These are phyloP conservation scores for Epirrhoe tristata DNA, from an alignment of 2,888 invertebrate genomes.

Conservation along the genomic window DNA sequence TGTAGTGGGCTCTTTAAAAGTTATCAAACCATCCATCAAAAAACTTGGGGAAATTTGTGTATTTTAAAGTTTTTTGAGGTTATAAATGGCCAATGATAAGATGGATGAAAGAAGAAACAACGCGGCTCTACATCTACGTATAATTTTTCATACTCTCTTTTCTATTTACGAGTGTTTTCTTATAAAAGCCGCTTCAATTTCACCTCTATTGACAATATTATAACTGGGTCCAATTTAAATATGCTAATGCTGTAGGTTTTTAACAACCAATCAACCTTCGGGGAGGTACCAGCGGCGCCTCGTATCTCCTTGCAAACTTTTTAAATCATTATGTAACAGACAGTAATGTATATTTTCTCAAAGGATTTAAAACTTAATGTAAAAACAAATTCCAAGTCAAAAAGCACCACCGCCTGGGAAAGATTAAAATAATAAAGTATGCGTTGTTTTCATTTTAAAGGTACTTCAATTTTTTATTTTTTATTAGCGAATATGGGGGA, in stretches of 20 bases:
- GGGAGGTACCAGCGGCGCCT: constrained; percentile 36
- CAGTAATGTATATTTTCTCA: constrained; percentile 7
- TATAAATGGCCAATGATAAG: too few relatives aligned
- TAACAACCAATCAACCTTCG: constrained; percentile 47
- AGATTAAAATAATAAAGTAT: too few relatives aligned
- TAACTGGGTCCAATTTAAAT: constrained; percentile 65
- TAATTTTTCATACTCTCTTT: background rate
- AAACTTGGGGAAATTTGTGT: too few relatives aligned
- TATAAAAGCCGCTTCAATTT: background rate
- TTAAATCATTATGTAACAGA: background rate
- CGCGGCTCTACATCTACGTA: background rate
- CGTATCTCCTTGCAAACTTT: constrained; percentile 37
- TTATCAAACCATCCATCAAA: too few relatives aligned
- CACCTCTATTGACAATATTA: constrained; percentile 26
- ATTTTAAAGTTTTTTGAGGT: too few relatives aligned
- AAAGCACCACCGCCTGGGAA: too few relatives aligned
- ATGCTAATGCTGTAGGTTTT: constrained; percentile 64
- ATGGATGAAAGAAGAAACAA: too few relatives aligned
- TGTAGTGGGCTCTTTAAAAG: too few relatives aligned
- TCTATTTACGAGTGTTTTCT: background rate
- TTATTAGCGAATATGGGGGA: too few relatives aligned
- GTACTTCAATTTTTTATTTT: too few relatives aligned
- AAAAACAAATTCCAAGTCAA: too few relatives aligned
- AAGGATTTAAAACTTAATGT: background rate
- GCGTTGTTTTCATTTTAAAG: too few relatives aligned